These are phyloP conservation scores for zebrafish (Danio rerio) DNA, from an alignment of 2,113 vertebrate species.

Conservation along the genomic window DNA sequence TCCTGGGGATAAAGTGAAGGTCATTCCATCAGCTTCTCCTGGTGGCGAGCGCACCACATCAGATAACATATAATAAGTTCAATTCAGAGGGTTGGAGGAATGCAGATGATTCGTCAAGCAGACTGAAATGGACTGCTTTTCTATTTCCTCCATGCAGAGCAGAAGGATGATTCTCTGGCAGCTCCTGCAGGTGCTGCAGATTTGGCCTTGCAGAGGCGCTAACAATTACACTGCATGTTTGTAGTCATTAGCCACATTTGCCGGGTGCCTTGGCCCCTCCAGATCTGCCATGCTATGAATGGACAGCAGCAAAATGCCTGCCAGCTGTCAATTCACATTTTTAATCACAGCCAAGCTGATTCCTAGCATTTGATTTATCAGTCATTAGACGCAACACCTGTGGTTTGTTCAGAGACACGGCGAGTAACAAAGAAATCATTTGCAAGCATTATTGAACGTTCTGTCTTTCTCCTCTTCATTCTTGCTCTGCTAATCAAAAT, in stretches of 20 bases:
- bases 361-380: slow-evolving; percentile 42
- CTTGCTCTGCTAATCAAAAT: slow-evolving; percentile 3
- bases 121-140: slow-evolving; percentile 43
- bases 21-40: slow-evolving; percentile 56
- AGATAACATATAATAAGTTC: slow-evolving; percentile 69
- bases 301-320: slow-evolving; percentile 52
- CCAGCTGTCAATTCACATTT: slow-evolving; percentile 33
- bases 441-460: slow-evolving; percentile 28
- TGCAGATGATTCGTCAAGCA: slow-evolving; percentile 44
- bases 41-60: slow-evolving; percentile 56
- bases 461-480: slow-evolving; percentile 5
- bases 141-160: slow-evolving; percentile 41
- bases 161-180: slow-evolving; percentile 48
- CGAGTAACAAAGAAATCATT: slow-evolving; percentile 28
- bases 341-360: slow-evolving; percentile 38
- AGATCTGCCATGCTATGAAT: slow-evolving; percentile 45
- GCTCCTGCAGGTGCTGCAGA: slow-evolving; percentile 50
- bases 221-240: slow-evolving; percentile 65
- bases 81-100: slow-evolving; percentile 51
- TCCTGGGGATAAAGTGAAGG: slow-evolving; percentile 38
- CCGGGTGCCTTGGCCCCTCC: slow-evolving; percentile 38
- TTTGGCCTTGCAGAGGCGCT: slow-evolving; percentile 50
- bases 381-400: slow-evolving; percentile 25
- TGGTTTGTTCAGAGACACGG: slow-evolving; percentile 6
- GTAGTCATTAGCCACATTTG: slow-evolving; percentile 61